Conservation (phyloP, 2,797 vertebrate species). For the Dendrocincla tyrannina region DNA sequence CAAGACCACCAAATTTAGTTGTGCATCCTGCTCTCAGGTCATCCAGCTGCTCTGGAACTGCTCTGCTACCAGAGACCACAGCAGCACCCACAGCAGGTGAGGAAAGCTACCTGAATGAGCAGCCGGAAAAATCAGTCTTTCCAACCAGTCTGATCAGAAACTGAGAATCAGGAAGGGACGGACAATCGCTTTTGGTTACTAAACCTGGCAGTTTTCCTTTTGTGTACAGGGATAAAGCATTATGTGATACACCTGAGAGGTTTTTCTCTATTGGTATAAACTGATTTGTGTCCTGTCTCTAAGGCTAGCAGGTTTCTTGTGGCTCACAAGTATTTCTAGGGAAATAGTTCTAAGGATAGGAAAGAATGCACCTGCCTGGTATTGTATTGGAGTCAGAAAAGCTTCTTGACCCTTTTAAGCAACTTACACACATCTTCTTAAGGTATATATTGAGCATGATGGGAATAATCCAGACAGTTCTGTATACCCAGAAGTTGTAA, state of each 20-base stretch:
- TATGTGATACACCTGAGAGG: not conserved
- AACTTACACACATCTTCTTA: not conserved
- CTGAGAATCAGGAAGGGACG: not conserved
- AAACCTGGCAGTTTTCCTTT: not conserved
- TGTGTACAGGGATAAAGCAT: not conserved
- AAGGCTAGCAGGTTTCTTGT: not conserved
- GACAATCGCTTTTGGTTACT: not conserved
- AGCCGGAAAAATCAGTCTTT: not conserved
- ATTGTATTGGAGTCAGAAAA: not conserved
- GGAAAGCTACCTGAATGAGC: not conserved
- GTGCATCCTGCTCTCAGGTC: not conserved
- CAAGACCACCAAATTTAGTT: fast-evolving
- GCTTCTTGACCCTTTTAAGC: not conserved
- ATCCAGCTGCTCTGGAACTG: not conserved
- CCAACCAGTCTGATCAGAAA: not conserved
- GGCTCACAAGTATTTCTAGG: not conserved
- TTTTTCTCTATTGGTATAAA: not conserved
- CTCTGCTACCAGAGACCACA: not conserved
- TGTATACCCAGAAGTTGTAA: not conserved
- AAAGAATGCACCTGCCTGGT: not conserved
- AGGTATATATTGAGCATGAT: not conserved
- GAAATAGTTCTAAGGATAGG: not conserved
- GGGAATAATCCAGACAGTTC: not conserved
- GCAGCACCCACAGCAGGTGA: not conserved
- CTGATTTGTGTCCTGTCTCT: not conserved